These are phyloP conservation scores for Drosophila rhopaloa DNA, from an alignment of 1,140 invertebrate genomes.

Conservation along the genomic window DNA sequence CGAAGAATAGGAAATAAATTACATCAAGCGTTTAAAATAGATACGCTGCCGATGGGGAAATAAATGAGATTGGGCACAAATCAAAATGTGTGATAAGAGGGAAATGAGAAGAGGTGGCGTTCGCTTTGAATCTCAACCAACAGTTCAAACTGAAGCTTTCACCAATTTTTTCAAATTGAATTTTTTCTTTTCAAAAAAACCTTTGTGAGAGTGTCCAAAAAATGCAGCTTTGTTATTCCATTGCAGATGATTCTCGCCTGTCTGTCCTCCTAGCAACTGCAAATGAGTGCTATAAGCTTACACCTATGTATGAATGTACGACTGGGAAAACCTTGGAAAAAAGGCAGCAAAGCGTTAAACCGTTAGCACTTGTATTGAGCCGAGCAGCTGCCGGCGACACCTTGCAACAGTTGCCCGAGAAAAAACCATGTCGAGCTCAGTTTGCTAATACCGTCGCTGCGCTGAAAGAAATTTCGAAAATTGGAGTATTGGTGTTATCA, in stretches of 20 bases:
- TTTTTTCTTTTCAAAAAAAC: not conserved
- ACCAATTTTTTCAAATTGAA: constrained; percentile 27
- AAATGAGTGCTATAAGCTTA: constrained; percentile 56
- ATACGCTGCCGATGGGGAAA: constrained; percentile 1
- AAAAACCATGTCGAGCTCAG: constrained; percentile 42
- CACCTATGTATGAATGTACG: constrained; percentile 3
- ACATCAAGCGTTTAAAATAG: constrained; percentile 21
- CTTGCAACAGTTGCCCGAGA: constrained; percentile 60
- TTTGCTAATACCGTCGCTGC: constrained; percentile 56
- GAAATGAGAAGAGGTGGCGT: not conserved
- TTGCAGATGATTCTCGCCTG: constrained; percentile 4
- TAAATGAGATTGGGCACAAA: constrained; percentile 23
- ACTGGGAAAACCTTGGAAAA: constrained; percentile 28
- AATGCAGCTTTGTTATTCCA: constrained; percentile 5
- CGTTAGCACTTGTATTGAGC: constrained; percentile 66
- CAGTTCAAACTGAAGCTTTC: not conserved
- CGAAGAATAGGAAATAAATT: constrained; percentile 30
- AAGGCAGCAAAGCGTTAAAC: constrained; percentile 63
- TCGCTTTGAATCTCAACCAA: constrained; percentile 6
- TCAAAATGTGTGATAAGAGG: constrained; percentile 19
- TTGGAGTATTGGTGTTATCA: not conserved
- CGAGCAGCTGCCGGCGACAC: constrained; percentile 73
- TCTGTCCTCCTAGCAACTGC: constrained; percentile 48
- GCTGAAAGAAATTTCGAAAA: not conserved
- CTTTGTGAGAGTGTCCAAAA: not conserved